A percentile compares a stretch with the other conserved stretches of the same genome.
Evolutionary conservation across 1,140 invertebrate species (phyloP).

Genomic region (Diabrotica undecimpunctata): DNA sequence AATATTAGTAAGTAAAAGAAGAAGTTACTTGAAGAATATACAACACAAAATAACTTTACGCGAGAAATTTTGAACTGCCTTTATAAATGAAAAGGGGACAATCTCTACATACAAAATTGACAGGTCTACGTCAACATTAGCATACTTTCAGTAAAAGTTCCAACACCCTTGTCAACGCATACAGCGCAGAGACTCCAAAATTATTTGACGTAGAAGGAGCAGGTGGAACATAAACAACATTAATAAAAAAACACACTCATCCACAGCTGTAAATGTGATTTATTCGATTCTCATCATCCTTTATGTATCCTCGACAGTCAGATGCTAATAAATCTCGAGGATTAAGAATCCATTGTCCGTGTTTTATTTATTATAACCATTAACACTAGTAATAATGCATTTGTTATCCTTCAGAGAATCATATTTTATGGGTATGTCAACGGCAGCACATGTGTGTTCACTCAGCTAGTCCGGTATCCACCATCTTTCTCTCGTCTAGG

Average conservation of each 20-base stretch:
- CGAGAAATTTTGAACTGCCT: too few species aligned
- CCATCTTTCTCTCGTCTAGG: background rate
- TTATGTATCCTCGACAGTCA: conserved; percentile 34
- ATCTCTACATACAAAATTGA: too few species aligned
- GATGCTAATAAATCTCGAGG: conserved; percentile 44
- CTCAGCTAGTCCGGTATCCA: conserved; percentile 17
- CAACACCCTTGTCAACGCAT: too few species aligned
- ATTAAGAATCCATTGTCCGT: conserved; percentile 48
- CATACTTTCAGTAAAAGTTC: too few species aligned
- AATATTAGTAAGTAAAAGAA: too few species aligned
- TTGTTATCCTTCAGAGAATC: conserved; percentile 47
- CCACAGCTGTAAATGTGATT: conserved; percentile 42
- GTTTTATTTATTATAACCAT: conserved; percentile 48
- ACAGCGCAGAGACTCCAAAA: background rate
- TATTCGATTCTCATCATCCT: conserved; percentile 41
- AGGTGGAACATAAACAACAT: conserved; percentile 37
- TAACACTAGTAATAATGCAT: conserved; percentile 49
- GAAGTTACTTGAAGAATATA: too few species aligned
- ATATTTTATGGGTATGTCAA: conserved; percentile 45
- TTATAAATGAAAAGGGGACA: too few species aligned
- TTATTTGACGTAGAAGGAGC: conserved; percentile 13
- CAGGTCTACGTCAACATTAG: too few species aligned
- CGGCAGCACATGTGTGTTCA: conserved; percentile 38
- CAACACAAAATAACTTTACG: too few species aligned
- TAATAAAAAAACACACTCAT: conserved; percentile 27